Percentiles rank a stretch among this genome's conserved stretches.
These are phyloP conservation scores for Aradus depressus DNA, from an alignment of 2,888 invertebrate genomes.

Conservation along the genomic window DNA sequence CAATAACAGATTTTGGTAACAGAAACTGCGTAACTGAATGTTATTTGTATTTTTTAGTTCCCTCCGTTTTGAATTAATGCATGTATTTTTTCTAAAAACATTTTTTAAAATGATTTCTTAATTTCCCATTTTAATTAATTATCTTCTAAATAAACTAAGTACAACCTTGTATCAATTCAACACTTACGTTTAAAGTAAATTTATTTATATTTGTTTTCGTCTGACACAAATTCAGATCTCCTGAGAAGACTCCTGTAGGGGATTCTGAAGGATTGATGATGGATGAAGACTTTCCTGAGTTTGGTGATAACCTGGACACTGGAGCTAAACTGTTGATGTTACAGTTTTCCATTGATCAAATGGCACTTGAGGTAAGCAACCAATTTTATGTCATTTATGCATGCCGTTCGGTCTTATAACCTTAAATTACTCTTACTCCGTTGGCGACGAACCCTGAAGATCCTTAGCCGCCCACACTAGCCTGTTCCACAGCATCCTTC, in stretches of 20 bases:
- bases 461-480: no score
- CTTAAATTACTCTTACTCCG: no score
- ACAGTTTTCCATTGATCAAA: slow-evolving; percentile 77
- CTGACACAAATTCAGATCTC: slow-evolving; percentile 25
- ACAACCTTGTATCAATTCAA: background rate
- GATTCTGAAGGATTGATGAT: slow-evolving; percentile 21
- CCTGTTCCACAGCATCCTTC: no score
- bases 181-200: background rate
- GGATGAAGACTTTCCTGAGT: slow-evolving; percentile 9
- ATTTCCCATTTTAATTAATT: slow-evolving; percentile 1
- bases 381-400: no score
- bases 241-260: slow-evolving; percentile 26
- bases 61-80: no score
- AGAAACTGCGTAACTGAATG: no score
- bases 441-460: no score
- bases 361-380: slow-evolving; percentile 70
- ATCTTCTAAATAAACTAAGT: background rate
- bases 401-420: no score
- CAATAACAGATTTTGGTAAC: no score
- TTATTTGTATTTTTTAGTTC: no score
- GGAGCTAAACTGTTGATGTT: slow-evolving; percentile 55
- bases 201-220: background rate
- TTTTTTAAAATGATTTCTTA: no score
- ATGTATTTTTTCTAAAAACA: no score
- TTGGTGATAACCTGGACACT: slow-evolving; percentile 27